phyloP scores from a whole-genome alignment of 2,888 invertebrate genomes.

The Agriopis marginaria region DNA sequence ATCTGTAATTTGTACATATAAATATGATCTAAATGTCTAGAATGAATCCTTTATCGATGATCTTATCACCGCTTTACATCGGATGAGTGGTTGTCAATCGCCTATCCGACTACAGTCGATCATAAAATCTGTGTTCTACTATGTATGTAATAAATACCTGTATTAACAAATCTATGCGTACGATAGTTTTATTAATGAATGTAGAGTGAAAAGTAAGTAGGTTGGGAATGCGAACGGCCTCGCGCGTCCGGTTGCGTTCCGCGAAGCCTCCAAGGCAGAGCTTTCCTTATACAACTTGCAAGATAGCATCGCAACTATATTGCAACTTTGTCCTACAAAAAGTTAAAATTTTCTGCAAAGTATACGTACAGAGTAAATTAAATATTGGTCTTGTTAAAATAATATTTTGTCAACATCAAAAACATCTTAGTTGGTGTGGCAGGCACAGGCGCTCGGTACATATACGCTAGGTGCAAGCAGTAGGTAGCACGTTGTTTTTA shows the following conservation, averaged over 20 bases:
- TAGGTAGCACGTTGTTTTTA: conserved; percentile 77
- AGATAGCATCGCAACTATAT: conserved; percentile 16
- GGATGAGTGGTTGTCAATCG: no score
- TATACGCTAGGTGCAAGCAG: not conserved
- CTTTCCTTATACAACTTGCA: conserved; percentile 25
- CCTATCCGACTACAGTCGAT: no score
- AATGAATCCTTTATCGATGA: no score
- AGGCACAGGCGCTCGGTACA: not conserved
- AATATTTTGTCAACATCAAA: not conserved
- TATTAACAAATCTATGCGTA: not conserved
- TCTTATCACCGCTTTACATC: no score
- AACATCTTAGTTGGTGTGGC: not conserved
- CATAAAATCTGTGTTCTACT: not conserved
- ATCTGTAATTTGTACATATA: no score
- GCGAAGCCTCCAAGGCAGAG: conserved; percentile 26
- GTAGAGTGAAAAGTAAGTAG: conserved; percentile 30
- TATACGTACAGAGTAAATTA: no score
- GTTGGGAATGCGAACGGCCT: conserved; percentile 29
- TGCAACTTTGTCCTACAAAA: conserved; percentile 1
- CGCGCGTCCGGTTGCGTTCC: conserved; percentile 32
- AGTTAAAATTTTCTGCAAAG: not conserved
- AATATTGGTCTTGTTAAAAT: no score
- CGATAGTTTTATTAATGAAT: conserved; percentile 22
- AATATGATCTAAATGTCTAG: no score
- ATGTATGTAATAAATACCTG: not conserved